A percentile compares a stretch with the other conserved stretches of the same genome.
Conservation (phyloP, 1,140 invertebrate genomes). For the Oreohelix idahoensis region DNA sequence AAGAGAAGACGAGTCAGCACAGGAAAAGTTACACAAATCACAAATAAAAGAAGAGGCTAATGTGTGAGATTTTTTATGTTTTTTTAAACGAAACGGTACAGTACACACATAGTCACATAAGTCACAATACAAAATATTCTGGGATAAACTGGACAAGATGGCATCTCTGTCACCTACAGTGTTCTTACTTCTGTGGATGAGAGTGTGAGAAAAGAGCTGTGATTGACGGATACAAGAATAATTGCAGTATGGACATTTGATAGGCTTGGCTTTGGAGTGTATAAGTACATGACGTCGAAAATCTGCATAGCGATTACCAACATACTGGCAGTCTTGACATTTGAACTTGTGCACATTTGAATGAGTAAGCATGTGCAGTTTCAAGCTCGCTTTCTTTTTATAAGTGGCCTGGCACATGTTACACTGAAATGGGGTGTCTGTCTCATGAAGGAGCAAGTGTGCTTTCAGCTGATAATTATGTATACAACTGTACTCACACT, state of each 20-base stretch:
- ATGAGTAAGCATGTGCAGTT: constrained; percentile 35
- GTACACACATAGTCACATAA: constrained; percentile 27
- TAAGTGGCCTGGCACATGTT: constrained; percentile 25
- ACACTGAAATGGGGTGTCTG: constrained; percentile 15
- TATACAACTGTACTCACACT: constrained; percentile 29
- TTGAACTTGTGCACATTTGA: constrained; percentile 21
- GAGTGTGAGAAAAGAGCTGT: constrained; percentile 4
- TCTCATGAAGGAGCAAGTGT: constrained; percentile 23
- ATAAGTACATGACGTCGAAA: constrained; percentile 20
- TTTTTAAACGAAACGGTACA: background rate
- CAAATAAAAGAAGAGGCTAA: background rate
- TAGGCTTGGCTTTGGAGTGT: constrained; percentile 13
- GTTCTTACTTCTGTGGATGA: constrained; percentile 14
- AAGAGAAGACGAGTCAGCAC: background rate
- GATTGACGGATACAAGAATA: constrained; percentile 35
- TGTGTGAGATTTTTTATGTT: constrained; percentile 26
- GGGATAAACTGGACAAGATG: background rate
- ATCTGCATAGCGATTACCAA: constrained; percentile 25
- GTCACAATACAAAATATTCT: constrained; percentile 16
- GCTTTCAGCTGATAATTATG: constrained; percentile 30
- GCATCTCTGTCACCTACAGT: background rate
- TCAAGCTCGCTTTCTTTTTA: constrained; percentile 31
- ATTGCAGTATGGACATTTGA: constrained; percentile 21
- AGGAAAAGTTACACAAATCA: constrained; percentile 11
- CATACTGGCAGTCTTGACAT: constrained; percentile 7